phyloP scores from a whole-genome alignment of 2,113 vertebrate species.

The Ameiurus melas region DNA sequence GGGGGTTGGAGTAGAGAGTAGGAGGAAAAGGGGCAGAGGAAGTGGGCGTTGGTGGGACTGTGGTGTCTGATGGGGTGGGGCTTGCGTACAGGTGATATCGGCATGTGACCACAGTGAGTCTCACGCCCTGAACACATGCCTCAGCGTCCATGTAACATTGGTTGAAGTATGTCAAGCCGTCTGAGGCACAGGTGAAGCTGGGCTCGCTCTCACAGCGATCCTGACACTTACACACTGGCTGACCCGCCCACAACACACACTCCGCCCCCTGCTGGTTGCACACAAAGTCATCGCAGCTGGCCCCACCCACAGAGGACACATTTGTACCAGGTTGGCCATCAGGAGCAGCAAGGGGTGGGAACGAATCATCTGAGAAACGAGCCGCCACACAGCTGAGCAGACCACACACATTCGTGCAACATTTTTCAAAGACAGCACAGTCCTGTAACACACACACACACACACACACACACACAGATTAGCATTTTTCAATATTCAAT shows the following conservation, averaged over 20 bases:
- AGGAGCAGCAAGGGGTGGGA: constrained; percentile 53
- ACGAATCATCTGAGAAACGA: constrained; percentile 80
- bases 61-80: constrained; percentile 82
- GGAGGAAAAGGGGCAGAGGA: constrained; percentile 78
- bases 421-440: constrained; percentile 87
- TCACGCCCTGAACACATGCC: constrained; percentile 86
- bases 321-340: constrained; percentile 50
- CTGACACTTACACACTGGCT: constrained; percentile 91
- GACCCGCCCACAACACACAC: constrained; percentile 93
- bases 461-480: not conserved
- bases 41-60: constrained; percentile 75
- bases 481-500: not conserved
- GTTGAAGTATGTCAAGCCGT: constrained; percentile 97
- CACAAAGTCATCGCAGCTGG: constrained; percentile 83
- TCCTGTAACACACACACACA: constrained; percentile 72
- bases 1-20: constrained; percentile 85
- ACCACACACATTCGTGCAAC: constrained; percentile 96
- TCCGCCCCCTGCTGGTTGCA: constrained; percentile 91
- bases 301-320: constrained; percentile 32
- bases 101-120: constrained; percentile 83
- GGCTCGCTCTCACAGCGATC: constrained; percentile 96
- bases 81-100: constrained; percentile 88
- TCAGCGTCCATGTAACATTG: constrained; percentile 97
- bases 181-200: constrained; percentile 93
- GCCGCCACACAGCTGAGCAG: constrained; percentile 91